Conservation (phyloP, 92 coral and sea anemone species). For the Ricordea florida region DNA sequence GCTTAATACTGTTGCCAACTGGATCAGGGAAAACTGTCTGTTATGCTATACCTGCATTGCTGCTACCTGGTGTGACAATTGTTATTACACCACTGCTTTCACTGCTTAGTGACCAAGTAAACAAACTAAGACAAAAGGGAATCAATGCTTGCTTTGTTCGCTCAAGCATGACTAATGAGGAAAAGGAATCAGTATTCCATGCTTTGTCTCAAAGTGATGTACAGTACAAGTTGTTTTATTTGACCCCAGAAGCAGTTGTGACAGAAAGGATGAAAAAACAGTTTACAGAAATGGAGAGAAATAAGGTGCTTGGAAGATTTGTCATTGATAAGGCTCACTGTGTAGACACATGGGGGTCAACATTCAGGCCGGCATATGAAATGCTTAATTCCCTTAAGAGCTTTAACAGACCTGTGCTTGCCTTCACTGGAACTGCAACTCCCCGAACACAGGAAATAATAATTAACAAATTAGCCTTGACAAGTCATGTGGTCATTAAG, state of each 20-base stretch:
- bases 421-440: conserved; percentile 48
- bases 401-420: conserved; percentile 1
- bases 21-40: no score
- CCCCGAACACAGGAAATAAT: conserved; percentile 23
- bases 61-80: background rate
- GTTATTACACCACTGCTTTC: background rate
- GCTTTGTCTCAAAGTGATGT: background rate
- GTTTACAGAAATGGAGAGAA: background rate
- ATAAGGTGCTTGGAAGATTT: background rate
- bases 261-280: background rate
- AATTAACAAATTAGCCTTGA: background rate
- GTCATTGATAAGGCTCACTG: background rate
- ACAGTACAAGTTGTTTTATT: background rate
- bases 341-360: background rate
- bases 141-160: background rate
- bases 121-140: background rate
- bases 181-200: no score
- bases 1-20: no score
- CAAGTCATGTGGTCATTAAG: no score
- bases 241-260: background rate
- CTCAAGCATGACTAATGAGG: no score
- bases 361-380: no score
- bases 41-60: background rate
- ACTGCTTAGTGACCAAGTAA: background rate
- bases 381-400: no score